phyloP scores from a whole-genome alignment of 2,888 invertebrate species.

The Meteorus cinctellus region DNA sequence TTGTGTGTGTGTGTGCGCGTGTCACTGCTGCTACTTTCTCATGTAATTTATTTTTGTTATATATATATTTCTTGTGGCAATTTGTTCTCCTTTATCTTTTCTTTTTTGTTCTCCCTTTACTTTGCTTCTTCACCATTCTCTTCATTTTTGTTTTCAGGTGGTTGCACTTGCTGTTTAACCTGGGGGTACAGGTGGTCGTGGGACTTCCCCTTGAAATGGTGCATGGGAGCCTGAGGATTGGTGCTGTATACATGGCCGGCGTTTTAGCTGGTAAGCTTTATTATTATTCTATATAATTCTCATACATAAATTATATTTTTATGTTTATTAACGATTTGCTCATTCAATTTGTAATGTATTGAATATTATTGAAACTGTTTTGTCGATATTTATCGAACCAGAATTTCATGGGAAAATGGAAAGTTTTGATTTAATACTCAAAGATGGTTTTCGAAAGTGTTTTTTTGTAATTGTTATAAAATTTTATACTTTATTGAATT shows the following conservation, averaged over 20 bases:
- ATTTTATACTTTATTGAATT: too few species aligned
- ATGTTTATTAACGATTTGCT: too few species aligned
- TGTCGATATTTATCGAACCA: too few species aligned
- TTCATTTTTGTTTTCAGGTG: slow-evolving; percentile 78
- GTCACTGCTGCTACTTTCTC: slow-evolving; percentile 27
- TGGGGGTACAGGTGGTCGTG: slow-evolving; percentile 93
- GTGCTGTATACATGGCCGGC: slow-evolving; percentile 92
- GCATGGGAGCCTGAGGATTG: slow-evolving; percentile 92
- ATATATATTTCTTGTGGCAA: neutral
- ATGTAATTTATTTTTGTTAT: slow-evolving; percentile 24
- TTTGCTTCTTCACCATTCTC: neutral
- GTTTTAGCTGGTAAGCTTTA: slow-evolving; percentile 90
- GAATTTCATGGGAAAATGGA: too few species aligned
- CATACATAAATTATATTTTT: neutral
- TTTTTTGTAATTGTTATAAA: too few species aligned
- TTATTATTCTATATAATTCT: slow-evolving; percentile 15
- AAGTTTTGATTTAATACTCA: too few species aligned
- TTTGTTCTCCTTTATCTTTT: slow-evolving; percentile 34
- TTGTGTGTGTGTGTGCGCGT: slow-evolving; percentile 1
- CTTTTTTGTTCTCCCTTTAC: neutral
- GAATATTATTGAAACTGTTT: too few species aligned
- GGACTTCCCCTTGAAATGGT: slow-evolving; percentile 97
- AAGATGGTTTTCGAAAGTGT: too few species aligned
- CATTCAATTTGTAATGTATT: too few species aligned
- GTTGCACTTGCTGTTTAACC: slow-evolving; percentile 96